These are phyloP conservation scores for Lagopus muta DNA, from an alignment of 2,113 vertebrate genomes.

Conservation along the genomic window DNA sequence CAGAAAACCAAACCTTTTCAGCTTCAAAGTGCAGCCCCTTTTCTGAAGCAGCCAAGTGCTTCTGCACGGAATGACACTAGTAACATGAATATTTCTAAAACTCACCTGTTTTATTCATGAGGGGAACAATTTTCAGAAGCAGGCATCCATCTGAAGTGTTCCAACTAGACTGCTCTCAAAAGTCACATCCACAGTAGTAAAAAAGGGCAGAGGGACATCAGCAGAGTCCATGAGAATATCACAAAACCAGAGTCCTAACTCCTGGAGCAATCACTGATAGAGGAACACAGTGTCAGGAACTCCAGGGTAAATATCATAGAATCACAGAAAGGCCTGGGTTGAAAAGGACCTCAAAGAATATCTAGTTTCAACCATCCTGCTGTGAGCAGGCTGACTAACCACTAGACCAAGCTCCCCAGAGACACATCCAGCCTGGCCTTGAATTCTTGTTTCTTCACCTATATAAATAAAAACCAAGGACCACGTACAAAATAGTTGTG, in stretches of 20 bases:
- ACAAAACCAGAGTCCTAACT: not conserved
- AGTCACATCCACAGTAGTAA: fast-evolving
- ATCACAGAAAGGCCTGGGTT: too few species aligned
- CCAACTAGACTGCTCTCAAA: not conserved
- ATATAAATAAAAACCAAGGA: not conserved
- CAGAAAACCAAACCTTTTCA: not conserved
- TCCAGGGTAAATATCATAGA: not conserved
- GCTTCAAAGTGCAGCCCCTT: not conserved
- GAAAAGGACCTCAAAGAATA: too few species aligned
- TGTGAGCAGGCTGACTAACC: too few species aligned
- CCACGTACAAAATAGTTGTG: not conserved
- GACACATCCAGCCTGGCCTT: too few species aligned
- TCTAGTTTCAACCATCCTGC: too few species aligned
- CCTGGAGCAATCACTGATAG: not conserved
- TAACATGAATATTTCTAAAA: not conserved
- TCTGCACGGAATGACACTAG: not conserved
- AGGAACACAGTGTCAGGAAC: fast-evolving
- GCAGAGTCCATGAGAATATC: not conserved
- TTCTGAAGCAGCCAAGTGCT: not conserved
- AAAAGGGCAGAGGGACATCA: not conserved
- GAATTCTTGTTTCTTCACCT: not conserved
- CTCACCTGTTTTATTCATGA: not conserved
- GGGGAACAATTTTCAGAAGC: not conserved
- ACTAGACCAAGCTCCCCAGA: too few species aligned
- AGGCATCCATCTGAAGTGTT: not conserved